A percentile compares a stretch with the other conserved stretches of the same genome.
phyloP scores from a whole-genome alignment of 2,888 invertebrate species.

The Osedax fenrisi region DNA sequence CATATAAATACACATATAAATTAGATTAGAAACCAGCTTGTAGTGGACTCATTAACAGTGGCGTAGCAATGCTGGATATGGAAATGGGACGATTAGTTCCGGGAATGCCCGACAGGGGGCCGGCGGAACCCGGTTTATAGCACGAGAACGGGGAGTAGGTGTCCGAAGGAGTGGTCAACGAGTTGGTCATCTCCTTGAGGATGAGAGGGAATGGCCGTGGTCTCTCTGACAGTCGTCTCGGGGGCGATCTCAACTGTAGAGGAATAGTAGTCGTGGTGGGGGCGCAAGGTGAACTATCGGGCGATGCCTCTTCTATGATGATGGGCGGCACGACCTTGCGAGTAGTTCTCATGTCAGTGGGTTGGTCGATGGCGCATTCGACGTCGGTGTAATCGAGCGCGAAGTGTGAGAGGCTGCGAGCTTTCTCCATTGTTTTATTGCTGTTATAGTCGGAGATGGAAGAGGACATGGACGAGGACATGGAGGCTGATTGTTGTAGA shows the following conservation, averaged over 20 bases:
- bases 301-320: not conserved
- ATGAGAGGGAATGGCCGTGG: not conserved
- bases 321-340: not conserved
- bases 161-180: not conserved
- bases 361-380: too few species aligned
- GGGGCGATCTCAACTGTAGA: not conserved
- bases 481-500: not conserved
- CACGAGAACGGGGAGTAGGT: conserved; percentile 26
- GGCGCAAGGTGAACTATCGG: not conserved
- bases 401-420: too few species aligned
- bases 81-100: conserved; percentile 23
- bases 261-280: not conserved
- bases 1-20: too few species aligned
- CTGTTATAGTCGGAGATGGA: not conserved
- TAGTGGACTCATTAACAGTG: conserved; percentile 3
- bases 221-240: not conserved
- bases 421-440: too few species aligned
- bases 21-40: conserved; percentile 30
- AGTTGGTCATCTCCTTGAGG: not conserved
- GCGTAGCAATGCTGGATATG: conserved; percentile 15
- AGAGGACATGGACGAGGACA: conserved; percentile 5
- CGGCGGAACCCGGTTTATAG: not conserved
- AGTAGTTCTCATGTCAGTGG: not conserved
- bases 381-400: too few species aligned
- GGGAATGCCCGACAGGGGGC: not conserved